phyloP scores from a whole-genome alignment of 2,113 vertebrate genomes.

The Calidris pygmaea region DNA sequence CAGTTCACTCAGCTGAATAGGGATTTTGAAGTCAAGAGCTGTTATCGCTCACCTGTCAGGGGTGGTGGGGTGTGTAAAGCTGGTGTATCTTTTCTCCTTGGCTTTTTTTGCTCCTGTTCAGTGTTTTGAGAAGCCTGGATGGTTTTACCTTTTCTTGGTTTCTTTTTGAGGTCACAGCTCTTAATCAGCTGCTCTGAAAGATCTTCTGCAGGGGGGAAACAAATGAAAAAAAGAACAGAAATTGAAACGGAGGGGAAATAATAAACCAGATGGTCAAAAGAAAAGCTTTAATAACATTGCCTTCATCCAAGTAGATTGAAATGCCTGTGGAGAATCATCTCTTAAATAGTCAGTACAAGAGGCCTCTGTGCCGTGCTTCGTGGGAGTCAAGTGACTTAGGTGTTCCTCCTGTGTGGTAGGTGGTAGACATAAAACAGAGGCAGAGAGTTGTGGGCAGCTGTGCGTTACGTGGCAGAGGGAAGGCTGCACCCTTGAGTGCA shows the following conservation, averaged over 20 bases:
- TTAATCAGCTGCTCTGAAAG: conserved; percentile 79
- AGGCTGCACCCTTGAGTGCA: not conserved
- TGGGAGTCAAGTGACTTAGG: not conserved
- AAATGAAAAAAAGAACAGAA: not conserved
- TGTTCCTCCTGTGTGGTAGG: not conserved
- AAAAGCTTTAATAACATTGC: not conserved
- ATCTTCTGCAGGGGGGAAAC: conserved; percentile 56
- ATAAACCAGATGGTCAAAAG: not conserved
- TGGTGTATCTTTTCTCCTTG: conserved; percentile 90
- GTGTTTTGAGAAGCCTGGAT: conserved; percentile 54
- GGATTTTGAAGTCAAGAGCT: not conserved
- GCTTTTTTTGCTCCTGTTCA: conserved; percentile 84
- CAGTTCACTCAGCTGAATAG: not conserved
- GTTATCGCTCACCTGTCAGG: conserved; percentile 80
- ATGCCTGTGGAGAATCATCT: not conserved
- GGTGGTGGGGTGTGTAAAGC: conserved; percentile 81
- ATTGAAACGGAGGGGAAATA: not conserved
- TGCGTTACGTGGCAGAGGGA: not conserved
- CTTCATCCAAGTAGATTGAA: not conserved
- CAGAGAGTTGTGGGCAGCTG: not conserved
- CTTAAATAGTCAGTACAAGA: not conserved
- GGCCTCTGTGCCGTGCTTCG: not conserved
- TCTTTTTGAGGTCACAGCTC: conserved; percentile 78
- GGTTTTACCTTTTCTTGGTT: conserved; percentile 66
- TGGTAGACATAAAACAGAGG: not conserved